Base-by-base conservation (phyloP, 2,113 vertebrate genomes). In the Phylloscopus trochiloides region DNA sequence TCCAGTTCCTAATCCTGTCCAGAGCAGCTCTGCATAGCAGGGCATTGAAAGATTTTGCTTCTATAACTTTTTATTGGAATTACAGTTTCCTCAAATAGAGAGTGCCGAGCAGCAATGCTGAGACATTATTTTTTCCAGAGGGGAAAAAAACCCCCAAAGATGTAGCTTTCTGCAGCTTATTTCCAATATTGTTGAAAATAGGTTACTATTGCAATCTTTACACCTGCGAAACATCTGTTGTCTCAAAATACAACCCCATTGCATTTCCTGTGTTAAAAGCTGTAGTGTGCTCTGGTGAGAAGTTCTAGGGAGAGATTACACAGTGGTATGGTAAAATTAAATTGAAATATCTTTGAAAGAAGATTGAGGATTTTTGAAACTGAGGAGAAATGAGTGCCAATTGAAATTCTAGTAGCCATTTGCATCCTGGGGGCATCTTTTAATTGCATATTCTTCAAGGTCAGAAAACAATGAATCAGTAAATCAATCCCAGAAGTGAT, bases 61-160 rank as follows among this genome's bases (percentile, higher is more conserved):
- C 50, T 73, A 12, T 51, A 66, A 10, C 7, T 80, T 72, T 31
- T 57, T 61, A 52, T 45, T 55, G 0, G 0, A 66, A 11, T 15
- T n/a, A 34, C 42, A n/a, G 6, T 45, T 91, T 88, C 45, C 58
- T 26, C 15, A 55, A 14, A 25, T 32, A 74, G 22, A 32, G 8
- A 34, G 15, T 4, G 22, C 31, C 1, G 4, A 28, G 20, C 26
- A 34, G 51, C 25, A 66, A 22, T 0, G 5, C 25, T 9, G 20
- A n/a, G n/a, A 9, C 2, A 1, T 17, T 47, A 45, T 62, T 38
- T 6, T 45, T 80, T 54, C 45, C 14, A 22, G 28, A 42, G 34
- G 8, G 18, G 4, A 0, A 4, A 31, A 51, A 66, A 29, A 5
- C 1, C 1, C 1, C 22, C 22, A 26, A 17, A 10, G 6, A 2